phyloP scores from a whole-genome alignment of 2,888 invertebrate genomes.

The Neoscelio sp. region DNA sequence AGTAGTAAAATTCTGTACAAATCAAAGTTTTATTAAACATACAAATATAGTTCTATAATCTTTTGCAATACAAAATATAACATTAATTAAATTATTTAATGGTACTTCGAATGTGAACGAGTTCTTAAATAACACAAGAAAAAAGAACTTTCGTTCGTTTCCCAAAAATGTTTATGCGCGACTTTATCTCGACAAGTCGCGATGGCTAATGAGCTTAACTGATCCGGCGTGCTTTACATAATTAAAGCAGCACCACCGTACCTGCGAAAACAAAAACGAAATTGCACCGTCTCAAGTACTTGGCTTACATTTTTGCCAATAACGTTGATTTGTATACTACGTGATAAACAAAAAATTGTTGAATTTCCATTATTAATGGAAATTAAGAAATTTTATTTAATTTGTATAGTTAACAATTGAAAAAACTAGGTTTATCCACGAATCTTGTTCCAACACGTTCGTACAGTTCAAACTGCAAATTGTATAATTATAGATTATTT shows the following conservation, averaged over 20 bases:
- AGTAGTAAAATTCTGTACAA: constrained; percentile 2
- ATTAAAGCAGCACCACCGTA: constrained; percentile 41
- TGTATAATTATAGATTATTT: too few species aligned
- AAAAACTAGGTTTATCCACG: too few species aligned
- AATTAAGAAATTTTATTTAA: too few species aligned
- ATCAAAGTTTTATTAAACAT: too few species aligned
- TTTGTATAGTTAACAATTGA: too few species aligned
- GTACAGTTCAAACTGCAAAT: too few species aligned
- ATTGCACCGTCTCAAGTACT: constrained; percentile 40
- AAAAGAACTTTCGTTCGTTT: constrained; percentile 4
- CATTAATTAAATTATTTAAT: constrained; percentile 32
- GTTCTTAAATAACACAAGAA: background rate
- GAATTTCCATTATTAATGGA: too few species aligned
- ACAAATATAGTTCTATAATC: too few species aligned
- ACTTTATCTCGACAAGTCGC: constrained; percentile 45
- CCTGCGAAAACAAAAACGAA: constrained; percentile 46
- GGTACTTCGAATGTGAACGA: constrained; percentile 3
- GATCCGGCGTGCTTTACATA: constrained; percentile 51
- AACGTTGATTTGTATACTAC: constrained; percentile 41
- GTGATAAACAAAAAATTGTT: too few species aligned
- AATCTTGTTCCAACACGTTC: too few species aligned
- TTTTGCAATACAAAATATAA: background rate
- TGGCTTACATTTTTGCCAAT: constrained; percentile 49
- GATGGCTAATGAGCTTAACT: constrained; percentile 53
- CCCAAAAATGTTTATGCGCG: constrained; percentile 45